Conservation (phyloP, 1,140 invertebrate species). For the Apis florea region DNA sequence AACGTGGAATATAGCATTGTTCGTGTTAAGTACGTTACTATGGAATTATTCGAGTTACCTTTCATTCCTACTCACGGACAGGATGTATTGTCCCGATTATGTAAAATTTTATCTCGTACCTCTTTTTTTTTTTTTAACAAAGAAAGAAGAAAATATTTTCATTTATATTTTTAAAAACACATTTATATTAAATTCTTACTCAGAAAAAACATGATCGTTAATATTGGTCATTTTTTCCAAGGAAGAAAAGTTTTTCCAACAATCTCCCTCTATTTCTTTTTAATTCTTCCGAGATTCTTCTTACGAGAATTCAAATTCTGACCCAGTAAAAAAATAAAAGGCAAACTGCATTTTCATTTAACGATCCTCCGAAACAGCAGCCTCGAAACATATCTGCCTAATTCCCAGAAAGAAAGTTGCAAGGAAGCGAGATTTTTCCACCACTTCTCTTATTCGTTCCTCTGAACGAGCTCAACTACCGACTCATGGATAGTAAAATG, state of each 20-base stretch:
- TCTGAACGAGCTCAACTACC: neutral
- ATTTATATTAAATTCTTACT: no score
- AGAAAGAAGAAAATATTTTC: no score
- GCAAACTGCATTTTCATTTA: neutral
- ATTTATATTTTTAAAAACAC: no score
- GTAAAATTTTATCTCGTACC: no score
- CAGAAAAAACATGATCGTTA: no score
- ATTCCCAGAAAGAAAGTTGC: neutral
- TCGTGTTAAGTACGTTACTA: neutral
- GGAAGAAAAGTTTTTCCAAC: no score
- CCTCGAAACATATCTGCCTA: conserved; percentile 2
- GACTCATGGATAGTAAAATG: conserved; percentile 30
- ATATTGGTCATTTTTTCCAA: no score
- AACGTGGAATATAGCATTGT: conserved; percentile 8
- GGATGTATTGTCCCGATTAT: neutral
- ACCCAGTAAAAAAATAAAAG: no score
- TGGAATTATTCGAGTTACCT: neutral
- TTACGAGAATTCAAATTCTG: no score
- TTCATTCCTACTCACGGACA: neutral
- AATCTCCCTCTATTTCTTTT: no score
- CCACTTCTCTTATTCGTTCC: neutral
- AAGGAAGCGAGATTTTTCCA: neutral
- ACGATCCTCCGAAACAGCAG: neutral
- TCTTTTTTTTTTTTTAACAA: no score
- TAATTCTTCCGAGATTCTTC: no score